Evolutionary conservation across 2,113 vertebrate genomes (phyloP), one percentile per base, ranked within the genome.

Genomic region (Hoplias malabaricus): DNA sequence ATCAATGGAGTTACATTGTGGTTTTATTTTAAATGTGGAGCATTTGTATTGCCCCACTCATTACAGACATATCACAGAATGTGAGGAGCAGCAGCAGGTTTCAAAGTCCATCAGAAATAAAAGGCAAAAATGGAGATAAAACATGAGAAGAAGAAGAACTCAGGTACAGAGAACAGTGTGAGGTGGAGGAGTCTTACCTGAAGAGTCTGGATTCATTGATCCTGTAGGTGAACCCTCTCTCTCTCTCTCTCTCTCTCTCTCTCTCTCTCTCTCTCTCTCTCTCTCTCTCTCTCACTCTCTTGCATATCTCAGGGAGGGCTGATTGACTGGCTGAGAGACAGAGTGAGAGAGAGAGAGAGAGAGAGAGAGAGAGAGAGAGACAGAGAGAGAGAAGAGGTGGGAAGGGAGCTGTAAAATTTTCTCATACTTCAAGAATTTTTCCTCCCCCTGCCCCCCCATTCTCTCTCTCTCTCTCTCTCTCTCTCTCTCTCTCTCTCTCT

Each of bases 351-450:
- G 36, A 43, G 78, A 71, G 27, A 43, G 48, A 48, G 57, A 19
- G 68, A 69, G 53, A 75, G 36, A 38, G 48, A 27, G 71, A 53
- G 36, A 54, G 69, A 46, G 25, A 69, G 65, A 48, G 42, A 78
- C 42, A 67, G 48, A 48, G 42, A 23, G 59, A 69, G 10, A 50
- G 68, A 59, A 48, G 62, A 25, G 61, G 79, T 83, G 82, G 82
- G 86, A 83, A 86, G 82, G 69, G 65, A 82, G 76, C 84, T 78
- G 79, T 90, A 85, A 88, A 84, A 80, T 90, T 89, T 88, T 82
- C 87, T 92, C 90, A 92, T 89, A 85, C 88, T 90, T 90, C 80
- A 91, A 90, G 90, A 92, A 92, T 92, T 89, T 88, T 74, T 83
- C 88, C 84, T 85, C 86, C 82, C 85, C 83, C 87, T 82, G 46